Conservation (phyloP, 2,113 vertebrate species). For the Elephantulus edwardii region DNA sequence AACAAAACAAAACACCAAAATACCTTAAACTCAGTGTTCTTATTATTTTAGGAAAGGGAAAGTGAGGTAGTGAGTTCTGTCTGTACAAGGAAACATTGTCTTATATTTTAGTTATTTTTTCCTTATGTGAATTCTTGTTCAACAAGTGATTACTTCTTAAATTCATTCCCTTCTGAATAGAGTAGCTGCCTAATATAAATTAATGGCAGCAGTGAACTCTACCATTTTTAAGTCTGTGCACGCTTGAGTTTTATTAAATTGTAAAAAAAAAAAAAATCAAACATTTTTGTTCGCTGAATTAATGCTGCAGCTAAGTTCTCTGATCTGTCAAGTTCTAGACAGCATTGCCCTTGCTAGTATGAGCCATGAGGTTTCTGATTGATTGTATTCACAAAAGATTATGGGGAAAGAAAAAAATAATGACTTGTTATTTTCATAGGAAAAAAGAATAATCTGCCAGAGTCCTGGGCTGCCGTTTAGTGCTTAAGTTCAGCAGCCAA, state of each 20-base stretch:
- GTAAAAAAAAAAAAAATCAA: not conserved
- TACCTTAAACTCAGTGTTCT: not conserved
- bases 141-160: not conserved
- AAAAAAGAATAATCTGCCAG: not conserved
- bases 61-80: too few species aligned
- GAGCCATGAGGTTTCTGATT: not conserved
- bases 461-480: not conserved
- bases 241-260: not conserved
- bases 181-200: not conserved
- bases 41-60: not conserved
- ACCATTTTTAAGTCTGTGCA: not conserved
- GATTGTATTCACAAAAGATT: not conserved
- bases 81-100: not conserved
- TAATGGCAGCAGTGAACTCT: not conserved
- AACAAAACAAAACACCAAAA: too few species aligned
- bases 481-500: not conserved
- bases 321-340: not conserved
- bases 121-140: not conserved
- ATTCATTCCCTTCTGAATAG: not conserved
- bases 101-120: not conserved
- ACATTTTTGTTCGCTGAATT: not conserved
- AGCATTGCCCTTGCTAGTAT: rapidly evolving
- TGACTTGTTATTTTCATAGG: not conserved
- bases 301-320: not conserved
- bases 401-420: not conserved